Evolutionary conservation across 2,113 vertebrate species (phyloP), one percentile per base, ranked within the genome.

Genomic region (Solenodon paradoxus): DNA sequence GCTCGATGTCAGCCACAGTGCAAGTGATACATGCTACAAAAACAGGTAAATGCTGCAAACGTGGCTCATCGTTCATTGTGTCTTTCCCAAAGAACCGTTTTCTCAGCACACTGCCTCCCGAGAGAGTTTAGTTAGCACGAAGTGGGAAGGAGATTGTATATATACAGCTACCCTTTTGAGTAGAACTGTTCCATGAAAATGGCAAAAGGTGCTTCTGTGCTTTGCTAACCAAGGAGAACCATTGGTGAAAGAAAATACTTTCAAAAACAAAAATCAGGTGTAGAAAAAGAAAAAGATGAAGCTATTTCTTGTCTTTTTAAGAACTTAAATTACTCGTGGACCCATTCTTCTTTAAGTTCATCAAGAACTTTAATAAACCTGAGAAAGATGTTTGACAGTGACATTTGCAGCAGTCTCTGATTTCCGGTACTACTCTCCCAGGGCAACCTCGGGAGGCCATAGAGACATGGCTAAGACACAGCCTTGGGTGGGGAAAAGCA

Each of bases 381-480:
- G 51, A 69, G 35, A 38, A 69, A n/a, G 45, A 47, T 32, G 69
- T 79, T 38, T 26, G n/a, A 55, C 49, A 22, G n/a, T 53, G n/a
- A n/a, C 19, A 9, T 10, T 40, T 45, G 12, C 0, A 28, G 49
- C 7, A 3, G 0, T 32, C 16, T 26, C 45, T 47, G 61, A n/a
- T 64, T 63, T 84, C 63, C 24, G 51, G 55, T 24, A 19, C 32
- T 38, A 9, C 35, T 47, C 6, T 81, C 64, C 72, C 13, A 12
- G 16, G 55, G 57, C 35, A 22, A 2, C 55, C 11, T 64, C 3
- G 6, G 9, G 80, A 64, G 35, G 45, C 83, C 42, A 2, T 30
- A 19, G 55, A 59, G 59, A 15, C 17, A 35, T 32, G 45, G n/a
- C 68, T 3, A 26, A 45, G 75, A 32, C 49, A 7, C 9, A 9